Percentiles rank a stretch among this genome's conserved stretches.
Evolutionary conservation across 1,140 invertebrate genomes (phyloP).

Genomic region (Euura saliciscinereae): DNA sequence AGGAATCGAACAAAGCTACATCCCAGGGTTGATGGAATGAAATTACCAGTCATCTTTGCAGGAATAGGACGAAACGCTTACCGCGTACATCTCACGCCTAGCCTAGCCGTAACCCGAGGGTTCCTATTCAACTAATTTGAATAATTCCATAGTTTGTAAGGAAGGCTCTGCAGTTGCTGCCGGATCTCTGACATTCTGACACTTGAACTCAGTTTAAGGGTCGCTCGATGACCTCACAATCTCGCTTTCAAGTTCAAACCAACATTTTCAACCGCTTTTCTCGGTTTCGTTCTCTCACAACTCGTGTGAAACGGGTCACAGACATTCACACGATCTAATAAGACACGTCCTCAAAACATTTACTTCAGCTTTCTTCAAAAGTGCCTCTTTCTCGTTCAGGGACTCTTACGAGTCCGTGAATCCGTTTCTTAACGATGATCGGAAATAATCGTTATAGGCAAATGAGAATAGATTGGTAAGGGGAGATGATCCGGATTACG

Average conservation of each 20-base stretch:
- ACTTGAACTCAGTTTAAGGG: neutral
- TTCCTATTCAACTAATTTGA: neutral
- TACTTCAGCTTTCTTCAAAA: neutral
- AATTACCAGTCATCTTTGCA: too few species aligned
- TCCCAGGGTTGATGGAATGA: too few species aligned
- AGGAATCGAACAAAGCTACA: too few species aligned
- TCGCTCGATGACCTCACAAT: neutral
- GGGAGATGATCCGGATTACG: neutral
- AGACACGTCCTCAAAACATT: neutral
- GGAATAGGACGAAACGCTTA: too few species aligned
- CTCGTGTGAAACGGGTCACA: neutral
- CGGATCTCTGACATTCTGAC: constrained; percentile 1
- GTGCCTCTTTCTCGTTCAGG: neutral
- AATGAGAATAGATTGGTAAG: neutral
- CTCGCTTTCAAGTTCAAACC: neutral
- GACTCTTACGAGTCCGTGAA: neutral
- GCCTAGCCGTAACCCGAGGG: neutral
- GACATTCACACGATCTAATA: neutral
- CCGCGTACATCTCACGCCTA: too few species aligned
- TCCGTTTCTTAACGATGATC: too few species aligned
- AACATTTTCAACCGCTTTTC: neutral
- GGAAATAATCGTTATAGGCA: too few species aligned
- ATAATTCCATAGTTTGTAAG: constrained; percentile 3
- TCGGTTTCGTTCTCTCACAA: neutral
- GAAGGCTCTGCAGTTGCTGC: neutral